Percentiles rank a stretch among this genome's conserved stretches.
Evolutionary conservation across 2,888 invertebrate species (phyloP).

Genomic region (Conomelus anceps): DNA sequence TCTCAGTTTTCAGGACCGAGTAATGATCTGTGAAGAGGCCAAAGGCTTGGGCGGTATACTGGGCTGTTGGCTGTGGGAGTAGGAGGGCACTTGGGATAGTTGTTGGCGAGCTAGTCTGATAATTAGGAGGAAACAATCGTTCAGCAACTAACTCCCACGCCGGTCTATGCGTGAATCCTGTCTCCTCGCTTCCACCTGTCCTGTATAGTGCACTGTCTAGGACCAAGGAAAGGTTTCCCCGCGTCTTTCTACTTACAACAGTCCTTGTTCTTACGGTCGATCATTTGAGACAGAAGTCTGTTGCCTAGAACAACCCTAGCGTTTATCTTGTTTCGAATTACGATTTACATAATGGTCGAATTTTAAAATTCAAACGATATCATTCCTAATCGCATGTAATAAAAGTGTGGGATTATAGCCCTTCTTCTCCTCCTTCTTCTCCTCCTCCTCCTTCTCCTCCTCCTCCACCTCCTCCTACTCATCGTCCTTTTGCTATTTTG

Average conservation of each 20-base stretch:
- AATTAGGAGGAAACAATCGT: slow-evolving; percentile 3
- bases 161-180: slow-evolving; percentile 12
- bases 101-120: background rate
- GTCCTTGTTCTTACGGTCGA: no score
- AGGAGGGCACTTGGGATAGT: background rate
- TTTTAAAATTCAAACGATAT: background rate
- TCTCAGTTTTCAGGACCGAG: background rate
- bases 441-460: no score
- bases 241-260: background rate
- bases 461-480: background rate
- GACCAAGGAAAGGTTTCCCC: background rate
- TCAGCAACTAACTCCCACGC: slow-evolving; percentile 1
- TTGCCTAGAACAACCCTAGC: background rate
- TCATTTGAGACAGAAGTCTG: background rate
- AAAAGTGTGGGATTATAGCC: background rate
- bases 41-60: background rate
- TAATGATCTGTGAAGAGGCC: slow-evolving; percentile 9
- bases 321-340: background rate
- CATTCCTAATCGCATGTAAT: background rate
- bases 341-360: background rate
- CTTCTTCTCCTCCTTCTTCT: background rate
- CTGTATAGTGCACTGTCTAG: no score
- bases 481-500: no score
- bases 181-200: background rate
- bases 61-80: background rate